Base-by-base conservation (phyloP, 2,113 vertebrate genomes). In the Condylura cristata region DNA sequence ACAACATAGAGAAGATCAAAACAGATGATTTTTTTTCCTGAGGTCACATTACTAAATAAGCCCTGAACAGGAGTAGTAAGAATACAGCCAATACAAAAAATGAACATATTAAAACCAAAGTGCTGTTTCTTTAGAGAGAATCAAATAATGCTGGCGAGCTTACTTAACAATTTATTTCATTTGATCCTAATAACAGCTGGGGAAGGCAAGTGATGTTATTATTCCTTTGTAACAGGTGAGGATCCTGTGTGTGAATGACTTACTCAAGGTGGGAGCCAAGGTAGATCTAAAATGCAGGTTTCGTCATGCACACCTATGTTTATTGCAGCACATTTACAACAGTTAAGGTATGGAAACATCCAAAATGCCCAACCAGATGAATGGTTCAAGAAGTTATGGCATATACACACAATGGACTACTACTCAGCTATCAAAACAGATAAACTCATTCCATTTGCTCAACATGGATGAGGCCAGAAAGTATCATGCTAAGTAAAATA, bases 21-120 rank as follows among this genome's bases (percentile, higher is more conserved):
- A 18, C 8, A 76, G 71, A 88, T 93, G 32, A 24, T 12, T 44
- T 83, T 86, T 86, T 74, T 58, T 95, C 30, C 39, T 86, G 53
- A 95, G 63, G 63, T 89, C 63, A 39, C 53, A 61, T 86, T 46
- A 86, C 81, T 63, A 95, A 95, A 76, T 86, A 86, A 78, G 32
- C 16, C 68, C 9, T 66, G 22, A 91, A 76, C 4, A 76, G 72
- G 44, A n/a, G 28, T 72, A 92, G 63, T 63, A 78, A 86, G 46
- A 74, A 92, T 41, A 32, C 8, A 85, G 66, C 26, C 66, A 90
- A 34, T 8, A 22, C 4, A 82, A 89, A 86, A 96, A 95, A 76
- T n/a, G 71, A 93, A 37, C 58, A 74, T 39, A 61, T 39, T 20
- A 92, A 74, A 71, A 39, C 16, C n/a, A 70, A 80, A 26, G 26